Percentiles rank a stretch among this genome's conserved stretches.
These are phyloP conservation scores for Drosophila prostipennis DNA, from an alignment of 2,888 invertebrate species.

Conservation along the genomic window DNA sequence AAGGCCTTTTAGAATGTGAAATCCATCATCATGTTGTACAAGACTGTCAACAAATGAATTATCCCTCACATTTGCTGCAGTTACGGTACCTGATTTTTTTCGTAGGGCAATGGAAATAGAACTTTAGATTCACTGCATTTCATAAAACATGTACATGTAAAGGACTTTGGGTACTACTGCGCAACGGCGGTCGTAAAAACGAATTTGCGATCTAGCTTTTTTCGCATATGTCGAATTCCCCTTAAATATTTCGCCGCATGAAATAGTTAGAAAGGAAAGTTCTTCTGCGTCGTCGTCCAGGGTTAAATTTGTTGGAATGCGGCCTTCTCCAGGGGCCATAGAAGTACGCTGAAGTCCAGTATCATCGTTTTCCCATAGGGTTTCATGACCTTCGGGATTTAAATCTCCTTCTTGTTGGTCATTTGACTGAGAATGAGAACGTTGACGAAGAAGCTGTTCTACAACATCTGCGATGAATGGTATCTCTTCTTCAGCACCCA, in stretches of 20 bases:
- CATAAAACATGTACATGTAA: conserved; percentile 4
- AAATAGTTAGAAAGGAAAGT: not conserved
- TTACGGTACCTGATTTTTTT: not conserved
- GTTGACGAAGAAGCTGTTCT: not conserved
- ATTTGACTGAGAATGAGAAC: not conserved
- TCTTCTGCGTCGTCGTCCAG: not conserved
- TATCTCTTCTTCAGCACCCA: not conserved
- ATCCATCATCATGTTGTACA: too few species aligned
- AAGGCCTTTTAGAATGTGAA: too few species aligned
- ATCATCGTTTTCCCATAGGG: not conserved
- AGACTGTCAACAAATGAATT: not conserved
- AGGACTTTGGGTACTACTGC: not conserved
- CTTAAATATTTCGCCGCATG: not conserved
- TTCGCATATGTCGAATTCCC: not conserved
- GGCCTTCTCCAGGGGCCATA: not conserved
- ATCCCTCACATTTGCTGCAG: not conserved
- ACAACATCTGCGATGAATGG: not conserved
- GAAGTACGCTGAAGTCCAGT: not conserved
- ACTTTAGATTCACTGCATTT: conserved; percentile 5
- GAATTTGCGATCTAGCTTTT: not conserved
- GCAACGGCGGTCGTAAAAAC: not conserved
- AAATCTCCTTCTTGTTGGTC: too few species aligned
- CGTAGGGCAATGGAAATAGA: conserved; percentile 7
- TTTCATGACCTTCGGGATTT: not conserved
- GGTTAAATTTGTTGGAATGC: not conserved